Base-by-base conservation (phyloP, 1,140 invertebrate species). In the Solen grandis region DNA sequence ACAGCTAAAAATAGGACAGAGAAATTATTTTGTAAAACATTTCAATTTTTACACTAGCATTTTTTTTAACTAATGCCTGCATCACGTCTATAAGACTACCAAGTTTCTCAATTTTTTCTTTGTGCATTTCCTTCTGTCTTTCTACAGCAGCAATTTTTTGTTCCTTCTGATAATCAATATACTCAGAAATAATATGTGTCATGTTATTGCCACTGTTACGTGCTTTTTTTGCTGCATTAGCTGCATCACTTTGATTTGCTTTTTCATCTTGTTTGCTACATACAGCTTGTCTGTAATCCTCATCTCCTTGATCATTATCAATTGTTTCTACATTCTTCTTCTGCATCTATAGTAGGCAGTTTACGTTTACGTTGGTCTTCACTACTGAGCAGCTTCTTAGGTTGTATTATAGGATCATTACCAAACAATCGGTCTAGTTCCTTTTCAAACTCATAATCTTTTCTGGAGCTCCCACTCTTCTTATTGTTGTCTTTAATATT, bases 391-490 rank as follows among this genome's bases (percentile, higher is more conserved):
- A 41, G 27, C 14, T 14, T 27, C 2, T 41, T 22, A 60, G 70
- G 52, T 1, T 31, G 54, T 25, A 68, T 35, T 5, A 50, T 27
- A 33, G 52, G 77, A 63, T 80, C 65, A 35, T 63, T 38, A 31
- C 54, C 46, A 25, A 72, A 72, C n/a, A 70, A 5, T n/a, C 63
- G 46, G 50, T 78, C 75, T 38, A 78, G 16, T 4, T 78, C 38
- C 25, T 25, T 19, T 59, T 79, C 65, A 60, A 54, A 70, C 52
- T 69, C 76, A 62, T 69, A 70, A 13, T 63, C 62, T 36, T 79
- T 79, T n/a, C 31, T 31, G 33, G 16, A 54, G 22, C 22, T 38
- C 29, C 76, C 76, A 69, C 25, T 52, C 41, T 57, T 79, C 29
- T 36, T 80, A 19, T 80, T 70, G 22, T 50, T 33, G 35, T 73